Evolutionary conservation across 2,888 invertebrate species (phyloP).

Genomic region (Tetanocera ferruginea): DNA sequence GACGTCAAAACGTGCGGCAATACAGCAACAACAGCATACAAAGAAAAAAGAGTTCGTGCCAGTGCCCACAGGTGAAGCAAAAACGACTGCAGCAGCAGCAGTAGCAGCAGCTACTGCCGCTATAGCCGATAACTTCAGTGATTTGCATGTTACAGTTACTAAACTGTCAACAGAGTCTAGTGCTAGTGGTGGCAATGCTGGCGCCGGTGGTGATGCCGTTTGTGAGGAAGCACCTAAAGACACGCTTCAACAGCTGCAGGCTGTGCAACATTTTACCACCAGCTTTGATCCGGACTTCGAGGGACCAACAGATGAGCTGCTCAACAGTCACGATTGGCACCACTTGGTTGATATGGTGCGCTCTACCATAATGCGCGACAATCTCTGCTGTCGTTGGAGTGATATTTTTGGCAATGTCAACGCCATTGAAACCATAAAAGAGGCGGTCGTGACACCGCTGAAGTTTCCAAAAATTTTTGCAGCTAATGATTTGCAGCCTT

Average conservation of each 20-base stretch:
- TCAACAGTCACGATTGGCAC: constrained; percentile 60
- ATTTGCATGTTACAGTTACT: constrained; percentile 56
- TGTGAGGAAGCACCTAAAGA: constrained; percentile 3
- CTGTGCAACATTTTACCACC: constrained; percentile 55
- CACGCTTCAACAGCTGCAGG: constrained; percentile 47
- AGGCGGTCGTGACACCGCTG: constrained; percentile 86
- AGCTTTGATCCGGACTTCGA: constrained; percentile 29
- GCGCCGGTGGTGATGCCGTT: constrained; percentile 19
- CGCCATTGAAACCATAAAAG: constrained; percentile 84
- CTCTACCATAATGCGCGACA: constrained; percentile 66
- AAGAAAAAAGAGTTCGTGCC: constrained; percentile 34
- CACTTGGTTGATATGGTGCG: constrained; percentile 69
- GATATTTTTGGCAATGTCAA: constrained; percentile 84
- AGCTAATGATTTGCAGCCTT: constrained; percentile 79
- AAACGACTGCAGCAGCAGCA: constrained; percentile 26
- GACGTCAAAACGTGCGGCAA: neutral
- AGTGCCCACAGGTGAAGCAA: constrained; percentile 20
- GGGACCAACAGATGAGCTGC: constrained; percentile 53
- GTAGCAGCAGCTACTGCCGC: constrained; percentile 2
- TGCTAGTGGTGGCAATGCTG: neutral
- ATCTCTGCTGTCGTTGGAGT: constrained; percentile 81
- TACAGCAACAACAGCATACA: constrained; percentile 27
- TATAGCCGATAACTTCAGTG: constrained; percentile 41
- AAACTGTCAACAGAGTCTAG: constrained; percentile 52
- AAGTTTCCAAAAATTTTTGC: constrained; percentile 81